Base-by-base conservation (phyloP, 2,888 invertebrate species). In the Microplitis manilae region DNA sequence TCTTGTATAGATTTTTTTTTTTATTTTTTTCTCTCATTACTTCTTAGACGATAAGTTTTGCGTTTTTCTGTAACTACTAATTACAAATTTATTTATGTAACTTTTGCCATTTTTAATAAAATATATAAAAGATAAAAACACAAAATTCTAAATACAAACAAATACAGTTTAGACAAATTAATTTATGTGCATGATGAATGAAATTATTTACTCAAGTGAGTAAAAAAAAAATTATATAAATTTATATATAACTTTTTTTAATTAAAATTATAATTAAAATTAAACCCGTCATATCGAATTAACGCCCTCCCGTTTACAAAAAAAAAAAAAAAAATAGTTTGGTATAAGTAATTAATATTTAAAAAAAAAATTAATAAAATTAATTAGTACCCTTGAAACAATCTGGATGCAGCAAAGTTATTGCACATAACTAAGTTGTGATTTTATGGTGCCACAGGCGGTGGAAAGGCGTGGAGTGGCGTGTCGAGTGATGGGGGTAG, bases 391-490 rank as follows among this genome's bases (percentile, higher is more conserved):
- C 72, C 73, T 40, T 79, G 64, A 79, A 79, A 71, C 73, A 80
- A 82, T 82, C 65, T 79, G 86, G 87, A 84, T 86, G 78, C 80
- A 78, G 83, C 81, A 82, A 79, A 83, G 84, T 85, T 82, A 82
- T 84, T 82, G 81, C 80, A 84, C 83, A 82, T 87, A 88, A 87
- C 87, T 89, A 89, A 89, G 89, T 88, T 90, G 85, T 89, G 84
- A 90, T 90, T 90, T 90, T 90, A 88, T 90, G 90, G 90, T 90
- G 90, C 90, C 90, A 90, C 90, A 90, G 90, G 90, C 89, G 89
- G 90, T 89, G 89, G 87, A 86, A 88, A 86, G 88, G 88, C 87
- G 88, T 89, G 89, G 88, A 87, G 88, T 89, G 89, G 89, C 88
- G 86, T 86, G 87, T 86, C 88, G 88, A 87, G 86, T 88, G 88